These are phyloP conservation scores for Microcebus murinus DNA, from an alignment of 2,113 vertebrate species.

Conservation along the genomic window DNA sequence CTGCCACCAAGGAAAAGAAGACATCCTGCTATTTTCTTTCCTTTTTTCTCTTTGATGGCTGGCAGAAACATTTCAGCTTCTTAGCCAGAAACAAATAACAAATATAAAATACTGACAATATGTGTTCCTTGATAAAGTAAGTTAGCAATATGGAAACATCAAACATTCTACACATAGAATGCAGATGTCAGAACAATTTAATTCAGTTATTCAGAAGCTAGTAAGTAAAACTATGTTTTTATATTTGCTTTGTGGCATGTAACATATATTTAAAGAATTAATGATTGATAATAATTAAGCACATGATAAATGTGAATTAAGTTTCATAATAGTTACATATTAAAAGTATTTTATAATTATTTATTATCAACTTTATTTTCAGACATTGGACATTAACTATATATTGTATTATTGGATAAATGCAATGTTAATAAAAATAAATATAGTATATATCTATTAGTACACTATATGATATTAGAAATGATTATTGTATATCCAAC, in stretches of 20 bases:
- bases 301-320: neutral
- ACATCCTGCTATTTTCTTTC: neutral
- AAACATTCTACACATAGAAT: neutral
- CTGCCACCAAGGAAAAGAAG: neutral
- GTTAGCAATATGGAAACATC: neutral
- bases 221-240: neutral
- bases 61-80: neutral
- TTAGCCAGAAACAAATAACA: slow-evolving; percentile 11
- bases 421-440: neutral
- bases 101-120: neutral
- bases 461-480: neutral
- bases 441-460: accelerated
- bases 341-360: neutral
- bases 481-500: neutral
- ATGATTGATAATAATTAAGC: neutral
- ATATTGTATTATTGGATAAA: neutral
- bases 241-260: neutral
- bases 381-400: neutral
- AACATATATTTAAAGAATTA: neutral
- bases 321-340: neutral
- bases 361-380: neutral
- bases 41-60: neutral
- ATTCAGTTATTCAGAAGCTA: neutral
- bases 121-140: neutral
- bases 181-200: neutral